A percentile compares a stretch with the other conserved stretches of the same genome.
Conservation (phyloP, 2,888 invertebrate species). For the Pachliopta kotzebuea region DNA sequence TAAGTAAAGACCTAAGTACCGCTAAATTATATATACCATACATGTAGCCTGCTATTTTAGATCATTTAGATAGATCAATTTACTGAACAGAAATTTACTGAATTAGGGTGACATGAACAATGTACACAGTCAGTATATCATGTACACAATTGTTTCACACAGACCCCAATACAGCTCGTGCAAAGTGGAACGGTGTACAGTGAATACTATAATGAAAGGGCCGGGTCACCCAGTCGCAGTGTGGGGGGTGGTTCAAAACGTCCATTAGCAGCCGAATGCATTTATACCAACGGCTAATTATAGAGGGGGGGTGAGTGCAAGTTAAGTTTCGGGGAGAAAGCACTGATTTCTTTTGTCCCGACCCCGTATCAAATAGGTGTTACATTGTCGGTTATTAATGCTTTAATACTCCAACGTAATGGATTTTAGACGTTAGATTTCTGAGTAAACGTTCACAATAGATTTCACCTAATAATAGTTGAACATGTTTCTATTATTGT, state of each 20-base stretch:
- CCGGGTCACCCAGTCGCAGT: constrained; percentile 40
- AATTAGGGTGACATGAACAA: not conserved
- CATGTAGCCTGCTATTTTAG: not conserved
- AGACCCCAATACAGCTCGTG: constrained; percentile 3
- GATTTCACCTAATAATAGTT: not conserved
- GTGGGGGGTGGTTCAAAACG: constrained; percentile 46
- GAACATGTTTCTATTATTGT: not conserved
- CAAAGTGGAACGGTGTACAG: constrained; percentile 37
- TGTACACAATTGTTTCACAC: constrained; percentile 6
- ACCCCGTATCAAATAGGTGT: constrained; percentile 26
- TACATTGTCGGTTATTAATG: constrained; percentile 22
- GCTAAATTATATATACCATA: not conserved
- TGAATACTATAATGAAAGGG: constrained; percentile 43
- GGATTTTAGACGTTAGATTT: constrained; percentile 16
- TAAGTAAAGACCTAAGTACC: too few species aligned
- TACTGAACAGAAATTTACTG: not conserved
- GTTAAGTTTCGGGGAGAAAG: constrained; percentile 25
- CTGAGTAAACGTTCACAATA: not conserved
- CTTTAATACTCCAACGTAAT: constrained; percentile 22
- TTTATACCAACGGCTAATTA: constrained; percentile 51
- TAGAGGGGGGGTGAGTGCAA: constrained; percentile 34
- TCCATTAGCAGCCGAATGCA: constrained; percentile 51
- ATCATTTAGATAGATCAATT: too few species aligned
- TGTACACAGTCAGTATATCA: not conserved
- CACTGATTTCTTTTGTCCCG: constrained; percentile 29